A percentile compares a stretch with the other conserved stretches of the same genome.
These are phyloP conservation scores for Brachypodius melanocephalos DNA, from an alignment of 2,113 vertebrate genomes.

Conservation along the genomic window DNA sequence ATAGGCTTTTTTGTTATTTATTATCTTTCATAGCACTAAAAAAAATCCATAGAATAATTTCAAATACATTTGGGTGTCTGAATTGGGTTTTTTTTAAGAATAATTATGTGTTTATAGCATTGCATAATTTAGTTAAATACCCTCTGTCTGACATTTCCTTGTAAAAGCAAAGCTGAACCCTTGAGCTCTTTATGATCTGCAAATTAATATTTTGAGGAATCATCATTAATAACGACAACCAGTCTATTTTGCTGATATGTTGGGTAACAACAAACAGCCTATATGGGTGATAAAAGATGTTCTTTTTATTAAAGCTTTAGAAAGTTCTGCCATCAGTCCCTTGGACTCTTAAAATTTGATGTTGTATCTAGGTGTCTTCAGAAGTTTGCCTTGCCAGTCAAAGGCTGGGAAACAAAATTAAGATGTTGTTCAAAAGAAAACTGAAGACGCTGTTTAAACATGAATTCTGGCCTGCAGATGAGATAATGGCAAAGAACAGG, in stretches of 20 bases:
- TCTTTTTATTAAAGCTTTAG: constrained; percentile 42
- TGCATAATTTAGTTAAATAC: not conserved
- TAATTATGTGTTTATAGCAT: not conserved
- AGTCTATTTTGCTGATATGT: constrained; percentile 18
- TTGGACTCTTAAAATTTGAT: constrained; percentile 1
- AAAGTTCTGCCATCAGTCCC: not conserved
- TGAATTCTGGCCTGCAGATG: not conserved
- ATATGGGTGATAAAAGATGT: not conserved
- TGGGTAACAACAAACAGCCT: not conserved
- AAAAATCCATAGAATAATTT: not conserved
- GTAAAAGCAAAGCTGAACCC: not conserved
- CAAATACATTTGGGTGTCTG: not conserved
- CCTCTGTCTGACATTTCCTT: not conserved
- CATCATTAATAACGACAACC: not conserved
- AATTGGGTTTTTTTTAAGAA: not conserved
- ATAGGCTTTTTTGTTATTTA: not conserved
- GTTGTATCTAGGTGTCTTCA: not conserved
- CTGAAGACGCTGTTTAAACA: not conserved
- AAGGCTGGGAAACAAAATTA: not conserved
- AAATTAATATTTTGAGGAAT: not conserved
- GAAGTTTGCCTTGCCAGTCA: not conserved
- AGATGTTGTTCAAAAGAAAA: not conserved
- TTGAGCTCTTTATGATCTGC: not conserved
- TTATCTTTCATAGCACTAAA: not conserved
- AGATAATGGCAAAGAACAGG: not conserved